Conservation (phyloP, 2,113 vertebrate species). For the Xiphorhynchus elegans region DNA sequence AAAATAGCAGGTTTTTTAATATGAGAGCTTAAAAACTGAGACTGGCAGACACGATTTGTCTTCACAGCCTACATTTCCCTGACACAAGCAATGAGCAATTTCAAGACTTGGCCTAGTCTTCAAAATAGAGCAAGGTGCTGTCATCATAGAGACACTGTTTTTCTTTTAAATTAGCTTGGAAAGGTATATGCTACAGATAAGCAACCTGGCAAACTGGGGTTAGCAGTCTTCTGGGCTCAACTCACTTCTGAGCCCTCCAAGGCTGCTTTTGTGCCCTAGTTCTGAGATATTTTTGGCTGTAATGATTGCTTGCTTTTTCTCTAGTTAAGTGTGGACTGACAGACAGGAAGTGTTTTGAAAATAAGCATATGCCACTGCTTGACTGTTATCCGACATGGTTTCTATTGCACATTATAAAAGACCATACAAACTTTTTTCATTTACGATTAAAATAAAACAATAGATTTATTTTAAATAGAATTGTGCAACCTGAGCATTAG, state of each 20-base stretch:
- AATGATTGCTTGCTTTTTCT: neutral
- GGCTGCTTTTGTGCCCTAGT: neutral
- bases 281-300: conserved; percentile 4
- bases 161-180: neutral
- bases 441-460: neutral
- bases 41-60: accelerated
- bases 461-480: neutral
- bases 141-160: neutral
- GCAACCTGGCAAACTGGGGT: neutral
- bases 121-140: neutral
- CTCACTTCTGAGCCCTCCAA: neutral
- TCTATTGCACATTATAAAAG: neutral
- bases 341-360: neutral
- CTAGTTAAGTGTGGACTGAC: neutral
- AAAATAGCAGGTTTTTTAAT: neutral
- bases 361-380: neutral
- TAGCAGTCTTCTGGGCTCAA: neutral
- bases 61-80: neutral
- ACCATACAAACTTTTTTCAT: neutral
- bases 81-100: neutral
- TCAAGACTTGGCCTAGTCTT: neutral
- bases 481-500: neutral
- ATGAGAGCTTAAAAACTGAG: neutral
- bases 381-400: neutral
- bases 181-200: neutral